phyloP scores from a whole-genome alignment of 2,797 vertebrate genomes.

The Sparus aurata region DNA sequence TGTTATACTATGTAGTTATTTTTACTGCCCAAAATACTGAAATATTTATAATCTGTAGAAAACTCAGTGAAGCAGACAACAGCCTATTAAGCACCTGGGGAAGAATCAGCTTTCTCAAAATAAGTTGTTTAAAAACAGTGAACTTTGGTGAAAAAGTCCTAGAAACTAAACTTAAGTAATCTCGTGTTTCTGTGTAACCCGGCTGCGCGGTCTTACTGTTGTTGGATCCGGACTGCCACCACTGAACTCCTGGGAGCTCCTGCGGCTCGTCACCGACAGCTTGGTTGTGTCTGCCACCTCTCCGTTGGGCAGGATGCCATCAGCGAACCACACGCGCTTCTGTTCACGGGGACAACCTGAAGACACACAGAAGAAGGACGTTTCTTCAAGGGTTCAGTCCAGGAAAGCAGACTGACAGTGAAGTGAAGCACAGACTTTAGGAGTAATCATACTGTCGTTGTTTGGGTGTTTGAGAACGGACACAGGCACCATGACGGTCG shows the following conservation, averaged over 20 bases:
- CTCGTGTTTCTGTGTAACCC: background rate
- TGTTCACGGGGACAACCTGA: slow-evolving; percentile 89
- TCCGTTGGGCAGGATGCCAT: slow-evolving; percentile 95
- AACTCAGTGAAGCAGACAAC: background rate
- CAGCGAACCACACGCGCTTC: slow-evolving; percentile 96
- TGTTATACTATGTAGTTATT: too few species aligned
- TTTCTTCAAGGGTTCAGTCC: background rate
- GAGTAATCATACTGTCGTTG: slow-evolving; percentile 85
- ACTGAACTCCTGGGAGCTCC: slow-evolving; percentile 86
- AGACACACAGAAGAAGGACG: slow-evolving; percentile 24
- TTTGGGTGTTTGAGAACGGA: slow-evolving; percentile 92
- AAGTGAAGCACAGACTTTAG: background rate
- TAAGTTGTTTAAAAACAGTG: background rate
- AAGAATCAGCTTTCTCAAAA: background rate
- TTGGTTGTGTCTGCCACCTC: slow-evolving; percentile 93
- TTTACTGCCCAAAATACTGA: background rate
- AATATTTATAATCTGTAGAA: too few species aligned
- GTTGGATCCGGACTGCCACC: slow-evolving; percentile 71
- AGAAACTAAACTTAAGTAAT: background rate
- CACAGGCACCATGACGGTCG: slow-evolving; percentile 88
- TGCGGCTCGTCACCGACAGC: slow-evolving; percentile 86
- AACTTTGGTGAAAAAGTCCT: background rate
- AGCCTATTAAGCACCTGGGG: background rate
- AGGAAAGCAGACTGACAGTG: background rate
- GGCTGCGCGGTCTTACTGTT: slow-evolving; percentile 57